These are phyloP conservation scores for Microtus californicus DNA, from an alignment of 2,797 vertebrate genomes.

Conservation along the genomic window DNA sequence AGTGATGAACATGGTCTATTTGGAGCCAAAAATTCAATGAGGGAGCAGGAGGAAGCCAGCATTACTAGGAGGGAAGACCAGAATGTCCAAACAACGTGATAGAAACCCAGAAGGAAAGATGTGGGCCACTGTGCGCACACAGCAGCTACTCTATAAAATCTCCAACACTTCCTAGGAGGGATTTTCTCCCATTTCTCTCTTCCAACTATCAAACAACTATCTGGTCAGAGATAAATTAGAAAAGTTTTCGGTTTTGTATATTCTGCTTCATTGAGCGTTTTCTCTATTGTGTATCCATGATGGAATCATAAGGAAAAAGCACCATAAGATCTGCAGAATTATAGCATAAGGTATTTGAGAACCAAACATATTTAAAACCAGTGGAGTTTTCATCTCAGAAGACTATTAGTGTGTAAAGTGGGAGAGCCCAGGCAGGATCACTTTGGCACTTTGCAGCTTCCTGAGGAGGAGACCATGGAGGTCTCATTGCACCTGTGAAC, in stretches of 20 bases:
- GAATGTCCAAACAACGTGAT: not conserved
- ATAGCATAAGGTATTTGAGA: not conserved
- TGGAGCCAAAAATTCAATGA: conserved; percentile 81
- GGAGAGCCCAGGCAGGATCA: not conserved
- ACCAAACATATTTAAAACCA: not conserved
- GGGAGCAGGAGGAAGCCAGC: conserved; percentile 29
- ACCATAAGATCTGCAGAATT: not conserved
- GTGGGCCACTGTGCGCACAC: not conserved
- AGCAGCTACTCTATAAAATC: not conserved
- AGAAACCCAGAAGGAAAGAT: not conserved
- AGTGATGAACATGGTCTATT: conserved; percentile 87
- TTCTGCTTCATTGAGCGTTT: conserved; percentile 55
- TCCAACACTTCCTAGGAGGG: not conserved
- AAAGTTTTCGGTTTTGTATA: not conserved
- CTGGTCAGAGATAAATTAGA: conserved; percentile 54
- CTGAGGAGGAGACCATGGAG: not conserved
- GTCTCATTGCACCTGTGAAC: not conserved
- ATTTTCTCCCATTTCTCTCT: conserved; percentile 63
- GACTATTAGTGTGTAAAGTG: not conserved
- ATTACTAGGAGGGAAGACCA: not conserved
- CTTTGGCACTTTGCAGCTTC: not conserved
- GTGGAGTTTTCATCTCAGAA: not conserved
- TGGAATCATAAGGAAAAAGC: conserved; percentile 12
- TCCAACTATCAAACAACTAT: conserved; percentile 7
- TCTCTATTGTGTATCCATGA: not conserved